Conservation (phyloP, 1,140 invertebrate genomes). For the Aphis gossypii region DNA sequence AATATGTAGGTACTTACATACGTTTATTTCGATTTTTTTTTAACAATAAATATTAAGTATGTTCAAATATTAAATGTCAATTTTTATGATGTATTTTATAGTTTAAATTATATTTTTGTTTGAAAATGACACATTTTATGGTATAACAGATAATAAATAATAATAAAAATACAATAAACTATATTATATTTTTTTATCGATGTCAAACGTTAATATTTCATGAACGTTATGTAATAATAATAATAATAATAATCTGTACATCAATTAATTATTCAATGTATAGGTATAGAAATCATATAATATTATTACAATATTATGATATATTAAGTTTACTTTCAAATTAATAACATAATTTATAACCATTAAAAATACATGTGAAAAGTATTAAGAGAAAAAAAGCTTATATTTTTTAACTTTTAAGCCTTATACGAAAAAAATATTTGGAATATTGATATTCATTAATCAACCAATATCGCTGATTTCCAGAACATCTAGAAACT, state of each 20-base stretch:
- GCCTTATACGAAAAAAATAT: background rate
- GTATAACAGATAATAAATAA: background rate
- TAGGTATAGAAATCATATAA: background rate
- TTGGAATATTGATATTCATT: background rate
- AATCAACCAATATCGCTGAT: background rate
- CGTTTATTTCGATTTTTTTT: background rate
- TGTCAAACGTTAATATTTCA: background rate
- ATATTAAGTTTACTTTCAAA: background rate
- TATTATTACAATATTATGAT: background rate
- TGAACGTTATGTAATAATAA: background rate
- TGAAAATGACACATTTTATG: background rate
- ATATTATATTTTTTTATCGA: background rate
- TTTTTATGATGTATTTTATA: conserved; percentile 1
- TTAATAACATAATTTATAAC: background rate
- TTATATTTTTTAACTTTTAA: background rate
- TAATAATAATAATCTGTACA: background rate
- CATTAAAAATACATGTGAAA: background rate
- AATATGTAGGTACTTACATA: background rate
- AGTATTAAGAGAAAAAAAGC: background rate
- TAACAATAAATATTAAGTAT: background rate
- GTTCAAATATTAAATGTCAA: background rate
- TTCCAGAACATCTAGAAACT: background rate
- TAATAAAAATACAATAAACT: conserved; percentile 8
- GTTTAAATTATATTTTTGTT: conserved; percentile 5
- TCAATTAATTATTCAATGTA: background rate